A percentile compares a stretch with the other conserved stretches of the same genome.
Evolutionary conservation across 2,113 vertebrate species (phyloP).

Genomic region (Lophura nycthemera): DNA sequence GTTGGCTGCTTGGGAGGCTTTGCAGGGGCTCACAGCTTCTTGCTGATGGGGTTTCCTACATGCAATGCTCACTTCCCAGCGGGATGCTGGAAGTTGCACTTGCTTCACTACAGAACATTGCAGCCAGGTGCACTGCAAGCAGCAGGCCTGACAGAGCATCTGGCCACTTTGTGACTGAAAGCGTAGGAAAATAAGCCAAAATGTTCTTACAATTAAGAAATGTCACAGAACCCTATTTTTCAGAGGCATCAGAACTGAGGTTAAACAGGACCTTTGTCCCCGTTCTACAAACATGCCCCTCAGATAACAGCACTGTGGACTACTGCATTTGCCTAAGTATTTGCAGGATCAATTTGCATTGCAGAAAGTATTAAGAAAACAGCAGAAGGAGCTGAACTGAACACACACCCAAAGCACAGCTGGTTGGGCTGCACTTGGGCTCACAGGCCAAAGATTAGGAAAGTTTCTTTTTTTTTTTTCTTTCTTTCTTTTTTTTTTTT

Average conservation of each 20-base stretch:
- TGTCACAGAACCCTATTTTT: not conserved
- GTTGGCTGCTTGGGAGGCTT: not conserved
- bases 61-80: not conserved
- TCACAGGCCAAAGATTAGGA: not conserved
- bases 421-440: fast-evolving
- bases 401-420: not conserved
- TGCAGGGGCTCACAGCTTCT: not conserved
- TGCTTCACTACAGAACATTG: not conserved
- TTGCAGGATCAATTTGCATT: not conserved
- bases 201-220: not conserved
- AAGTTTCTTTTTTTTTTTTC: not conserved
- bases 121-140: not conserved
- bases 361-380: not conserved
- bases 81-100: not conserved
- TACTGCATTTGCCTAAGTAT: not conserved
- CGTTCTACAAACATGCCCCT: not conserved
- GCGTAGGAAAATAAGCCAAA: not conserved
- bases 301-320: not conserved
- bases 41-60: not conserved
- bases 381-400: not conserved
- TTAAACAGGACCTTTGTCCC: not conserved
- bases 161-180: not conserved
- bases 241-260: not conserved
- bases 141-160: not conserved
- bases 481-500: too few species aligned